phyloP scores from a whole-genome alignment of 2,113 vertebrate genomes.

The Lates calcarifer region DNA sequence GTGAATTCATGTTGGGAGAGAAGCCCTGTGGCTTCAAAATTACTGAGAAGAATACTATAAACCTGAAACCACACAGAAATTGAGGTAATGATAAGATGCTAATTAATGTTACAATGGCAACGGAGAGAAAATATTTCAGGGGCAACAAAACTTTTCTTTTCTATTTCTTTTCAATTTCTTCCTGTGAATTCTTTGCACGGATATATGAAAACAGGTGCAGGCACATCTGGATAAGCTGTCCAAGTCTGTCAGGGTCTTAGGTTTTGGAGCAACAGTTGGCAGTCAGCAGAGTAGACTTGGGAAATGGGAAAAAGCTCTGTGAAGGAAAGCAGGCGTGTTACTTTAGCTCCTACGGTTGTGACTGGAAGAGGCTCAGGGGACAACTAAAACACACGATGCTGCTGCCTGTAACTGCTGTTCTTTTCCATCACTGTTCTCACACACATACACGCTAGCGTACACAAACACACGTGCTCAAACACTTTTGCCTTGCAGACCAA shows the following conservation, averaged over 20 bases:
- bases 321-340: constrained; percentile 22
- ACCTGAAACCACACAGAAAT: no score
- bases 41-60: no score
- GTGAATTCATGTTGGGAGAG: no score
- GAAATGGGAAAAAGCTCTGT: constrained; percentile 57
- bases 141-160: neutral
- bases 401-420: constrained; percentile 30
- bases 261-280: constrained; percentile 55
- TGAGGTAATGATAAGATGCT: no score
- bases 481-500: neutral
- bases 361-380: constrained; percentile 50
- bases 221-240: constrained; percentile 58
- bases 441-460: neutral
- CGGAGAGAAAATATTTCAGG: neutral
- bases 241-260: constrained; percentile 42
- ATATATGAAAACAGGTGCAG: constrained; percentile 48
- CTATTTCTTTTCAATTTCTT: neutral
- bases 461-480: neutral
- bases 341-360: constrained; percentile 37
- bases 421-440: neutral
- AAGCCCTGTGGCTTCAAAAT: no score
- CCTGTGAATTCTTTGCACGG: neutral
- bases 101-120: no score
- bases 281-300: constrained; percentile 30
- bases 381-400: neutral